Conservation (phyloP, 2,113 vertebrate species). For the Collichthys lucidus region DNA sequence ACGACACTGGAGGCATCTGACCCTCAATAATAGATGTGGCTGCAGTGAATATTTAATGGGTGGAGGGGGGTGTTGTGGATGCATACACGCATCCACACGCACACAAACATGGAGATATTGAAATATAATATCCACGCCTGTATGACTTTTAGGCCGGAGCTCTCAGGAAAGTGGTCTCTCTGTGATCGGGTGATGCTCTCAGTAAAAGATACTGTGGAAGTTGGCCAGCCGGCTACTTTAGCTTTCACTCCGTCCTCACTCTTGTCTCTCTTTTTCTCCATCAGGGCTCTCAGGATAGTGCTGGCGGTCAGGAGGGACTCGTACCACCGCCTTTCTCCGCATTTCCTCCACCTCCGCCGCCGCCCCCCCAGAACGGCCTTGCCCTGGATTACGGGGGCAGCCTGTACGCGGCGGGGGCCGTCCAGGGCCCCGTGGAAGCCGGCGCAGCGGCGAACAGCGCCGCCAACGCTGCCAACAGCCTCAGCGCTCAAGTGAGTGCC, state of each 20-base stretch:
- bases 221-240: slow-evolving; percentile 49
- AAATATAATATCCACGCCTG: slow-evolving; percentile 73
- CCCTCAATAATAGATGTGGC: slow-evolving; percentile 84
- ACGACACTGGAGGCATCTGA: slow-evolving; percentile 75
- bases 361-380: slow-evolving; percentile 86
- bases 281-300: slow-evolving; percentile 85
- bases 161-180: slow-evolving; percentile 55
- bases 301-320: slow-evolving; percentile 84
- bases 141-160: slow-evolving; percentile 56
- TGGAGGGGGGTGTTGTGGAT: slow-evolving; percentile 59
- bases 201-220: slow-evolving; percentile 55
- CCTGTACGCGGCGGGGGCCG: slow-evolving; percentile 80
- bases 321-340: slow-evolving; percentile 84
- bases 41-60: slow-evolving; percentile 83
- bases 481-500: slow-evolving; percentile 81
- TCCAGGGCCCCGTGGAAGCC: slow-evolving; percentile 83
- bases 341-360: slow-evolving; percentile 85
- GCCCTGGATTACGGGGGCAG: slow-evolving; percentile 83
- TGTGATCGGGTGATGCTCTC: slow-evolving; percentile 55
- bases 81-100: slow-evolving; percentile 38
- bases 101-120: slow-evolving; percentile 41
- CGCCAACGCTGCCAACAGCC: slow-evolving; percentile 74
- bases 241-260: slow-evolving; percentile 38
- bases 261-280: slow-evolving; percentile 28
- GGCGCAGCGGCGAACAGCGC: slow-evolving; percentile 69